A percentile compares a stretch with the other conserved stretches of the same genome.
phyloP scores from a whole-genome alignment of 2,113 vertebrate species.

The Corythornis cristatus region DNA sequence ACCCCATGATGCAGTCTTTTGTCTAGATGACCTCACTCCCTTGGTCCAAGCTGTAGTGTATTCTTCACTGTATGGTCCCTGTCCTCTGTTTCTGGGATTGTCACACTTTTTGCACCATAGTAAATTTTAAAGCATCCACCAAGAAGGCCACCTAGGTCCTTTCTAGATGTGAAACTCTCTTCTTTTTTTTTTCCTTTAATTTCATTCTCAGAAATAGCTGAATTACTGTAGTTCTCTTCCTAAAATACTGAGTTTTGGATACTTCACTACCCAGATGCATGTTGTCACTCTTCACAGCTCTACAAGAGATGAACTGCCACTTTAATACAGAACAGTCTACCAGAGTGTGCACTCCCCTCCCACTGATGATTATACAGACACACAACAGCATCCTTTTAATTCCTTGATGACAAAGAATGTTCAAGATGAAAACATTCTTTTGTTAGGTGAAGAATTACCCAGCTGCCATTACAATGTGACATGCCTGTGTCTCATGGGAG shows the following conservation, averaged over 20 bases:
- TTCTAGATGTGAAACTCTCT: accelerated
- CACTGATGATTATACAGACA: neutral
- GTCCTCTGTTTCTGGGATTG: neutral
- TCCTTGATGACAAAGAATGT: neutral
- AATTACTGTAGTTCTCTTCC: neutral
- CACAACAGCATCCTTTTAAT: neutral
- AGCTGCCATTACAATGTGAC: neutral
- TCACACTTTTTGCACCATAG: neutral
- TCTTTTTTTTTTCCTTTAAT: neutral
- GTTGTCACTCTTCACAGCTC: neutral
- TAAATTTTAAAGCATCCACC: neutral
- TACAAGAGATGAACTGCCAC: neutral
- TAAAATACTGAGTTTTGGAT: neutral
- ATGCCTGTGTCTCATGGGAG: neutral
- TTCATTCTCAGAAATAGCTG: neutral
- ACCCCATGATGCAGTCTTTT: neutral
- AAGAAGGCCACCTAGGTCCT: neutral
- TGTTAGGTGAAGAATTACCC: neutral
- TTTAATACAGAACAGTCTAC: neutral
- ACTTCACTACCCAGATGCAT: neutral
- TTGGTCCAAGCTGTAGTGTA: neutral
- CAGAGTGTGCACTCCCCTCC: neutral
- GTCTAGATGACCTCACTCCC: neutral
- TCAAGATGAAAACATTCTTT: neutral
- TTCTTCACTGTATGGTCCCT: neutral